Base-by-base conservation (phyloP, 2,113 vertebrate genomes). In the Elgaria multicarinata region DNA sequence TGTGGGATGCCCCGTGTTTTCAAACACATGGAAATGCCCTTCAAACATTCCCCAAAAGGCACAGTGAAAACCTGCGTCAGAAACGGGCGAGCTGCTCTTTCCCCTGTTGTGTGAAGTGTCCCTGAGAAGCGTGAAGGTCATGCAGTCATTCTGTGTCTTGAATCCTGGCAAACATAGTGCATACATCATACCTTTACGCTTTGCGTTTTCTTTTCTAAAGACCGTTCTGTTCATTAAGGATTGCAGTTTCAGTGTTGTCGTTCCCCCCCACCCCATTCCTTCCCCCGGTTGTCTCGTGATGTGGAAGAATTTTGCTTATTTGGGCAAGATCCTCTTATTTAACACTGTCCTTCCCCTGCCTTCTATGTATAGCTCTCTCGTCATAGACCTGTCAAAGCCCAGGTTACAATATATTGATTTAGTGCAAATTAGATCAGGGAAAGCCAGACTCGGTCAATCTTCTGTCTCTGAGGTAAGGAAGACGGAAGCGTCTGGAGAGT, bases 351-450 rank as follows among this genome's bases (percentile, higher is more conserved):
- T 88, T 6, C 91, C 66, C 77, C 53, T 64, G 62, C 3, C 78
- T 20, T 50, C 67, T 69, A 92, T 87, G 93, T 88, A 77, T 93
- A 91, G 80, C 84, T 89, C 72, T 20, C 88, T 85, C 82, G 71
- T 1, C 75, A 77, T 39, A 64, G 82, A 92, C n/a, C 72, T 94
- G 67, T 69, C 90, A 94, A 53, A 58, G 90, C 91, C 90, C 90
- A 87, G 31, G 55, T 83, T 93, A 87, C 90, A 94, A 91, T 93
- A 88, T 96, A 96, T 72, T 94, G 95, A 95, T 93, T 95, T 94
- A 77, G 92, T 94, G 94, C 91, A 95, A 95, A 93, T 94, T 86
- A 92, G 90, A 85, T 79, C 33, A 64, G 46, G 66, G 36, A 20
- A 92, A 94, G 87, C 39, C 92, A 93, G 90, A 94, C 89, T 86